A percentile compares a stretch with the other conserved stretches of the same genome.
phyloP scores from a whole-genome alignment of 2,797 vertebrate genomes.

The Pangasius krempfi region DNA sequence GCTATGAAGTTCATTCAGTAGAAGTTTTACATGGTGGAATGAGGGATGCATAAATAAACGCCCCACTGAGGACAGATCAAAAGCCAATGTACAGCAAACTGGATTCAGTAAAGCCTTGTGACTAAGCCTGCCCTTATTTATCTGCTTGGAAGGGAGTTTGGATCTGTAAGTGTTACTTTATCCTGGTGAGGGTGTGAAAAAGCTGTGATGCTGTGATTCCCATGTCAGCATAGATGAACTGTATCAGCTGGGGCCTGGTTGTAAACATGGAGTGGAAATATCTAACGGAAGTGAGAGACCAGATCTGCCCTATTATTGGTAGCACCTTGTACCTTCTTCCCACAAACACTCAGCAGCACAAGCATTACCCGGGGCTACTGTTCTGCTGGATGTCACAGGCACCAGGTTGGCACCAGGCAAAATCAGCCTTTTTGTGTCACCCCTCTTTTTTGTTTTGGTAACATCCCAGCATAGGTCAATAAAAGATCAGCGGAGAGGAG shows the following conservation, averaged over 20 bases:
- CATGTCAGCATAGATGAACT: slow-evolving; percentile 57
- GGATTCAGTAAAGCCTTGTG: not conserved
- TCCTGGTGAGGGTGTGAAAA: not conserved
- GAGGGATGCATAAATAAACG: not conserved
- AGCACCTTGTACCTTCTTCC: not conserved
- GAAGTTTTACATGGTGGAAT: not conserved
- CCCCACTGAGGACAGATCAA: not conserved
- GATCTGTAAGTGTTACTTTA: slow-evolving; percentile 1
- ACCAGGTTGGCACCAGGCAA: not conserved
- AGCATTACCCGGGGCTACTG: slow-evolving; percentile 8
- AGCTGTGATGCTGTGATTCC: not conserved
- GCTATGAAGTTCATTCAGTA: not conserved
- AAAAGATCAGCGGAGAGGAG: not conserved
- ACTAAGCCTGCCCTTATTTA: not conserved
- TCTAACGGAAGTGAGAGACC: slow-evolving; percentile 36
- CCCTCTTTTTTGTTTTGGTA: not conserved
- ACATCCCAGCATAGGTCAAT: not conserved
- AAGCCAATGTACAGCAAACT: not conserved
- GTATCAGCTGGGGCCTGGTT: slow-evolving; percentile 60
- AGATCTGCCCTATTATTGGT: not conserved
- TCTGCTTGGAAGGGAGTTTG: not conserved
- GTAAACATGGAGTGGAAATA: slow-evolving; percentile 49
- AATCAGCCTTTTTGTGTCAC: not conserved
- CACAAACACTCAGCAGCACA: slow-evolving; percentile 27
- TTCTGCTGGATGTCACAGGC: slow-evolving; percentile 20